These are phyloP conservation scores for Macaca nemestrina DNA, from an alignment of 2,113 vertebrate species.

Conservation along the genomic window DNA sequence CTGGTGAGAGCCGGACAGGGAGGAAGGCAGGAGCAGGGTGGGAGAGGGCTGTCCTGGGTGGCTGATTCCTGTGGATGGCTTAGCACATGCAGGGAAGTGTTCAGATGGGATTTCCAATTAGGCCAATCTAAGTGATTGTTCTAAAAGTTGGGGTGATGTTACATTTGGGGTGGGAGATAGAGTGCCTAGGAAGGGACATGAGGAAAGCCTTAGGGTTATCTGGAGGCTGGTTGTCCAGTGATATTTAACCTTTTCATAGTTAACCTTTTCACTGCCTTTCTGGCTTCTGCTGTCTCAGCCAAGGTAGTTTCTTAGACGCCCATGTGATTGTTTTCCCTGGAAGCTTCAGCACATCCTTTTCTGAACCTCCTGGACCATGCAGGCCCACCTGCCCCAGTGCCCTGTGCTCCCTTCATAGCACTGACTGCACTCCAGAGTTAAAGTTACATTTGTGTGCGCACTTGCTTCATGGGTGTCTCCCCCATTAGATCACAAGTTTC, in stretches of 20 bases:
- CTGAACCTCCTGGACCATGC: not conserved
- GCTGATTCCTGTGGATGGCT: not conserved
- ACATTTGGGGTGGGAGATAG: not conserved
- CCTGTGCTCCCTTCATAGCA: not conserved
- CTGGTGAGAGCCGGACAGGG: not conserved
- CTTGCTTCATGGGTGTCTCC: not conserved
- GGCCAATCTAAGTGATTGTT: not conserved
- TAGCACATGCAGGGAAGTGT: not conserved
- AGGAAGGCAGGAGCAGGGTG: too few species aligned
- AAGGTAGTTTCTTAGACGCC: not conserved
- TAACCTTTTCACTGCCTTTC: not conserved
- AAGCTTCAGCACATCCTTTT: not conserved
- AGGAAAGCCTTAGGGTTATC: not conserved
- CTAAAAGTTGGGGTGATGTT: not conserved
- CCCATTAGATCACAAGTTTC: not conserved
- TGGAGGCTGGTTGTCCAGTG: not conserved
- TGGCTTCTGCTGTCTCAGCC: not conserved
- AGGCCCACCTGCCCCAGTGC: not conserved
- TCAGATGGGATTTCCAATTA: not conserved
- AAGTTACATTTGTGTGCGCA: not conserved
- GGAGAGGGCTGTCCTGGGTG: not conserved
- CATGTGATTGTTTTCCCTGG: not conserved
- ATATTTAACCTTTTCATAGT: too few species aligned
- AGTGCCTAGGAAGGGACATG: not conserved
- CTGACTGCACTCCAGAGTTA: not conserved